Conservation (phyloP, 1,140 invertebrate species). For the Littorina saxatilis region DNA sequence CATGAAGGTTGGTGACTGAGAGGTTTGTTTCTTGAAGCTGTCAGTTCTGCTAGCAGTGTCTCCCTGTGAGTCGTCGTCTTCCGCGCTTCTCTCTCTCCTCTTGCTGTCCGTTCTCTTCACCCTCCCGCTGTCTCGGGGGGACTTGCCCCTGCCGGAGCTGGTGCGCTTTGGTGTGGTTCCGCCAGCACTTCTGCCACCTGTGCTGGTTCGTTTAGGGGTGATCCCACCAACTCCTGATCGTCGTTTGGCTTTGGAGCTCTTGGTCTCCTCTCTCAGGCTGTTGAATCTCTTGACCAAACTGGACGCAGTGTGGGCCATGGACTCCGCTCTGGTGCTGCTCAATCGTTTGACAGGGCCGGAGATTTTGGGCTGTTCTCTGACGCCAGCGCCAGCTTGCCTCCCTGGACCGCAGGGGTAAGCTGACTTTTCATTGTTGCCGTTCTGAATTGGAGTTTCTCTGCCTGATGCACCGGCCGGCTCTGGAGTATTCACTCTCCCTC, state of each 20-base stretch:
- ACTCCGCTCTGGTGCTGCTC: neutral
- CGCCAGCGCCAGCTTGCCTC: neutral
- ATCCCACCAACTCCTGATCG: neutral
- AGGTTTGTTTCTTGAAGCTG: neutral
- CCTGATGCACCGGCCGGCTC: too few species aligned
- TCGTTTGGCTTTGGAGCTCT: neutral
- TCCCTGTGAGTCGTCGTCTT: neutral
- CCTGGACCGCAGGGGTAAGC: too few species aligned
- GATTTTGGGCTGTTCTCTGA: neutral
- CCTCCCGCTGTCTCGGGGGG: neutral
- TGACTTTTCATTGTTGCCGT: neutral
- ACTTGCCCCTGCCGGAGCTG: neutral
- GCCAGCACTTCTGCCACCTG: neutral
- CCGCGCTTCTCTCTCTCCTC: neutral
- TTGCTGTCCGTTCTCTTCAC: constrained; percentile 6
- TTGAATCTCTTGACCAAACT: neutral
- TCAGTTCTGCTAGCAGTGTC: neutral
- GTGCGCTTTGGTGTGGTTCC: neutral
- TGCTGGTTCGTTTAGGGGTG: neutral
- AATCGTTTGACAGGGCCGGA: neutral
- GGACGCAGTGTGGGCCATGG: neutral
- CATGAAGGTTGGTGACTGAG: constrained; percentile 27
- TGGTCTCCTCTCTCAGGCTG: neutral
- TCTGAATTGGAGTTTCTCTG: neutral
- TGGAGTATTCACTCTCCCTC: neutral